Base-by-base conservation (phyloP, 2,888 invertebrate species). In the Sisyra nigra region DNA sequence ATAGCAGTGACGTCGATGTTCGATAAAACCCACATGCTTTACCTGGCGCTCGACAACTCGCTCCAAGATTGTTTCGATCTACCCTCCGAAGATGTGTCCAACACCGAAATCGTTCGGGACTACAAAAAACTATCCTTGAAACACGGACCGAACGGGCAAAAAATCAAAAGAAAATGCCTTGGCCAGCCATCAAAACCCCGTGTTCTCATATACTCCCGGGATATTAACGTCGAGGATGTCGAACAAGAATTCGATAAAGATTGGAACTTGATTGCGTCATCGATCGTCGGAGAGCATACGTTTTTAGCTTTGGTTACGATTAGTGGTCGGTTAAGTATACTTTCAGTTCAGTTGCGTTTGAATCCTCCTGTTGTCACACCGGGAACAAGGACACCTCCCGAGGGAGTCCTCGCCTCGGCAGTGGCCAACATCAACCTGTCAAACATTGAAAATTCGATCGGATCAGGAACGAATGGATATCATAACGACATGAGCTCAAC, bases 51-150 rank as follows among this genome's bases (percentile, higher is more conserved):
- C 47, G 78, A 76, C 57, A 84, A 85, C 57, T 75, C 74, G 31
- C 67, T 87, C 50, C 80, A 82, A 52, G 86, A 87, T 66, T 86
- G 84, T 63, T 73, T 76, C 47, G 81, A 82, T 55, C 67, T 85
- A 54, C 82, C 82, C 6, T 51, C 55, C 47, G 69, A 69, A 7
- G 71, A 72, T 47, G 61, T 71, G 45, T 78, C 74, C 47, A 79
- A 84, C 59, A 80, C 81, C 18, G 82, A 83, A 55, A 72, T 83
- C 48, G 77, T 86, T 31, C 78, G 77, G 57, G 82, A 83, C 62
- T 85, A 85, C 63, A 79, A 82, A 55, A 65, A 65, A 47, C 50
- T 64, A 52, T 63, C 65, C 1, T 48, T 62, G 46, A 63, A 63
- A 48, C 60, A 58, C 36, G 57, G 55, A 15, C 50, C 53, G 10